Conservation (phyloP, 1,140 invertebrate genomes). For the Pogonomyrmex californicus region DNA sequence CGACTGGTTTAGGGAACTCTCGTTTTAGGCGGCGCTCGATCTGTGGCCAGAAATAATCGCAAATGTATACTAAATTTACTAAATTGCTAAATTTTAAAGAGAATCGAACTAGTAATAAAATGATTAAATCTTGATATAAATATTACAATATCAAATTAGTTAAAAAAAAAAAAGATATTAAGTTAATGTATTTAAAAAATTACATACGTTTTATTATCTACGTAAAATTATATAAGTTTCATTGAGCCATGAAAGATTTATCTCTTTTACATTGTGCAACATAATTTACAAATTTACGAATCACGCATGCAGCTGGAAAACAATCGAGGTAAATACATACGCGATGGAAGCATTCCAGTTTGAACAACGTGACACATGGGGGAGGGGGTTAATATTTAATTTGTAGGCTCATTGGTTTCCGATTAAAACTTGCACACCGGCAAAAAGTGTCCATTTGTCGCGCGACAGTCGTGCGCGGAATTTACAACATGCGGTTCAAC, state of each 20-base stretch:
- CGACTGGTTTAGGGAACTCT: constrained; percentile 55
- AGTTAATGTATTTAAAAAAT: neutral
- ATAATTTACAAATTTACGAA: constrained; percentile 13
- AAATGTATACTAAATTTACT: neutral
- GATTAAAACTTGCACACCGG: constrained; percentile 18
- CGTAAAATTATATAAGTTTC: neutral
- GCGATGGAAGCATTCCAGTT: neutral
- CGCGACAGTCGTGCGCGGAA: neutral
- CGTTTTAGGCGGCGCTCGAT: constrained; percentile 58
- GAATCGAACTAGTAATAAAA: neutral
- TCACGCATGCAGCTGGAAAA: neutral
- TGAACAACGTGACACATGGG: neutral
- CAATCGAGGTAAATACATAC: neutral
- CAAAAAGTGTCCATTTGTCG: constrained; percentile 34
- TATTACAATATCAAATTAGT: neutral
- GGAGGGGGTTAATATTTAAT: constrained; percentile 48
- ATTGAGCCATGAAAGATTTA: neutral
- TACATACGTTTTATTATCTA: too few relatives aligned
- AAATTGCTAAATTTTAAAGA: neutral
- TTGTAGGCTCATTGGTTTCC: constrained; percentile 50
- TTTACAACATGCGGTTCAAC: constrained; percentile 21
- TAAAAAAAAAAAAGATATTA: neutral
- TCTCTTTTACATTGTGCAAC: neutral
- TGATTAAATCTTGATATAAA: neutral
- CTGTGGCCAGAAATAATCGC: constrained; percentile 57